Conservation (phyloP, 2,113 vertebrate genomes). For the Cichladusa arquata region DNA sequence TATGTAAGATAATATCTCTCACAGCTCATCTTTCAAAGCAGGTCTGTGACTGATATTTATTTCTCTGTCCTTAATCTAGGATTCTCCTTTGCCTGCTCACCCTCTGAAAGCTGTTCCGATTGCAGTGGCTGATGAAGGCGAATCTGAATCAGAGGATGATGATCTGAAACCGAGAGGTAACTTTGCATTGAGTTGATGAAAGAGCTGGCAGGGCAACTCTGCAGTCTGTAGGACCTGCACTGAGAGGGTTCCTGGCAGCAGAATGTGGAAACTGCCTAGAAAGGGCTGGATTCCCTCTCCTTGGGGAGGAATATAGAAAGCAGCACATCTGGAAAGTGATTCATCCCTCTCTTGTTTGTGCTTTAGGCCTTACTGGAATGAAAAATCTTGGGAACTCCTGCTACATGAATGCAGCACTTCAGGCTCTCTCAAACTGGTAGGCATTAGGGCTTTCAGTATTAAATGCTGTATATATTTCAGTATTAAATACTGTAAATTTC, state of each 20-base stretch:
- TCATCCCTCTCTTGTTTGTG: background rate
- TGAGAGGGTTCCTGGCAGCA: background rate
- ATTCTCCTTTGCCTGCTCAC: slow-evolving; percentile 70
- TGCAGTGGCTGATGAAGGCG: slow-evolving; percentile 93
- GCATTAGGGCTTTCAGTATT: background rate
- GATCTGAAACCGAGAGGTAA: slow-evolving; percentile 96
- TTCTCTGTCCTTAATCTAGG: slow-evolving; percentile 69
- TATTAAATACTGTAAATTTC: too few species aligned
- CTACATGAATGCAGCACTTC: slow-evolving; percentile 98
- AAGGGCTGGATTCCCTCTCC: background rate
- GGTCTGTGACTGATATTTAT: background rate
- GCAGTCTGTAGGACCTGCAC: background rate
- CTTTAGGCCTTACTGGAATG: slow-evolving; percentile 93
- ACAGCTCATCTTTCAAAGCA: background rate
- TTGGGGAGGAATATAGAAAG: background rate
- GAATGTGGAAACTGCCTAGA: background rate
- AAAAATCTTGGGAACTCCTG: slow-evolving; percentile 99
- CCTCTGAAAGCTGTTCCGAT: slow-evolving; percentile 90
- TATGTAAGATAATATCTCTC: background rate
- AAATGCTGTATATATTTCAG: too few species aligned
- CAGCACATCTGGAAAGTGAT: background rate
- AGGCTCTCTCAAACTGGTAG: slow-evolving; percentile 98
- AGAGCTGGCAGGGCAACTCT: background rate
- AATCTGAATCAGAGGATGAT: slow-evolving; percentile 95
- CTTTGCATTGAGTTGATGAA: background rate